A percentile compares a stretch with the other conserved stretches of the same genome.
These are phyloP conservation scores for Cyclophora punctaria DNA, from an alignment of 2,888 invertebrate species.

Conservation along the genomic window DNA sequence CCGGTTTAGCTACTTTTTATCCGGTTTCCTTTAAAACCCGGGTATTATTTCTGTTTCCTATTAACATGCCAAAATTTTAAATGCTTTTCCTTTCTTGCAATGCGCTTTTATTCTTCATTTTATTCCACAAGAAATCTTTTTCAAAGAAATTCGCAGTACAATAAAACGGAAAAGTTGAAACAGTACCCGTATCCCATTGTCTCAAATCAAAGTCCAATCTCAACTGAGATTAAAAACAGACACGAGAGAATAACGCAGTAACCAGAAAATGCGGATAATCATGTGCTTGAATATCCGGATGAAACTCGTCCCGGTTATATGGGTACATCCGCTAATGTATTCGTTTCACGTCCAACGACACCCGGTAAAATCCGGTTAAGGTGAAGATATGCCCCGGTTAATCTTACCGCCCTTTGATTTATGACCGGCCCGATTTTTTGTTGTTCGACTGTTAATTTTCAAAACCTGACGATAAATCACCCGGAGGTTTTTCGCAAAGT, in stretches of 20 bases:
- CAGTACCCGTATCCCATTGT: conserved; percentile 4
- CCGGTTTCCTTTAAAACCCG: no score
- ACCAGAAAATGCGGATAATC: conserved; percentile 42
- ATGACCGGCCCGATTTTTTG: conserved; percentile 32
- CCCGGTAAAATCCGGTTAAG: conserved; percentile 64
- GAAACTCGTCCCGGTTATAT: conserved; percentile 29
- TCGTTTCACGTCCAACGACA: conserved; percentile 59
- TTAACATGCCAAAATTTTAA: no score
- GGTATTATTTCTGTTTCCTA: no score
- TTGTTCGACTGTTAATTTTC: conserved; percentile 21
- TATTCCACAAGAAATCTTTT: no score
- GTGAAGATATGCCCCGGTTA: conserved; percentile 66
- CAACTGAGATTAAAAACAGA: conserved; percentile 32
- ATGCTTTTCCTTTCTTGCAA: no score
- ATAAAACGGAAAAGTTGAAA: no score
- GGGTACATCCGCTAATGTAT: conserved; percentile 55
- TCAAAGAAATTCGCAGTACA: no score
- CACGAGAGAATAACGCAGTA: conserved; percentile 33
- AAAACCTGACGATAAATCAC: conserved; percentile 8
- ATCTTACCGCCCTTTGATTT: conserved; percentile 61
- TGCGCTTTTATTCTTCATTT: no score
- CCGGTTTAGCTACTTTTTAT: no score
- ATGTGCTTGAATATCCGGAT: conserved; percentile 46
- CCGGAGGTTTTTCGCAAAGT: conserved; percentile 1
- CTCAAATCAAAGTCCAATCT: conserved; percentile 9